Conservation (phyloP, 2,797 vertebrate species). For the Chromis chromis region DNA sequence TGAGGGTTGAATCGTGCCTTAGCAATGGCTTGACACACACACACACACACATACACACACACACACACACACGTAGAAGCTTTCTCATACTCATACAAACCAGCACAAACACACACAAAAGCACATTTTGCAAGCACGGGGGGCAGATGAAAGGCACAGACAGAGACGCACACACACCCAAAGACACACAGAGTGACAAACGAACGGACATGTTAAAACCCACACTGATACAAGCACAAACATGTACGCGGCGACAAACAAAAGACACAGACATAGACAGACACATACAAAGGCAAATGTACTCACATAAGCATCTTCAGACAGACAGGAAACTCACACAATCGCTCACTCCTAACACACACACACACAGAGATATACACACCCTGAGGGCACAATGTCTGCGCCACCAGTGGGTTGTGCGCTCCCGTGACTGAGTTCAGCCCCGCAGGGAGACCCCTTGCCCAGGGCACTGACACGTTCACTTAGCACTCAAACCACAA, state of each 20-base stretch:
- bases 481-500: constrained; percentile 76
- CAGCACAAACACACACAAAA: constrained; percentile 36
- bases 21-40: constrained; percentile 15
- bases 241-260: constrained; percentile 45
- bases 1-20: constrained; percentile 47
- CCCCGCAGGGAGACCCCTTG: constrained; percentile 68
- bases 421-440: constrained; percentile 77
- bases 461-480: constrained; percentile 80
- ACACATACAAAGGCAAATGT: constrained; percentile 47
- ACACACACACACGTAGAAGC: constrained; percentile 1
- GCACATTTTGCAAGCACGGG: constrained; percentile 21
- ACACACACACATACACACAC: constrained; percentile 10
- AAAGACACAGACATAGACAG: constrained; percentile 49
- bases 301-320: constrained; percentile 57
- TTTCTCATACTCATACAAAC: constrained; percentile 30
- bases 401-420: constrained; percentile 74
- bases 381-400: constrained; percentile 71
- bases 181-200: constrained; percentile 19
- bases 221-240: constrained; percentile 52
- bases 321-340: constrained; percentile 48
- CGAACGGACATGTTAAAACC: constrained; percentile 35
- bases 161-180: constrained; percentile 31
- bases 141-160: constrained; percentile 41
- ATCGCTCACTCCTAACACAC: constrained; percentile 23
- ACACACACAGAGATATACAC: constrained; percentile 40